phyloP scores from a whole-genome alignment of 2,888 invertebrate species.

The Leptinotarsa tumamoca region DNA sequence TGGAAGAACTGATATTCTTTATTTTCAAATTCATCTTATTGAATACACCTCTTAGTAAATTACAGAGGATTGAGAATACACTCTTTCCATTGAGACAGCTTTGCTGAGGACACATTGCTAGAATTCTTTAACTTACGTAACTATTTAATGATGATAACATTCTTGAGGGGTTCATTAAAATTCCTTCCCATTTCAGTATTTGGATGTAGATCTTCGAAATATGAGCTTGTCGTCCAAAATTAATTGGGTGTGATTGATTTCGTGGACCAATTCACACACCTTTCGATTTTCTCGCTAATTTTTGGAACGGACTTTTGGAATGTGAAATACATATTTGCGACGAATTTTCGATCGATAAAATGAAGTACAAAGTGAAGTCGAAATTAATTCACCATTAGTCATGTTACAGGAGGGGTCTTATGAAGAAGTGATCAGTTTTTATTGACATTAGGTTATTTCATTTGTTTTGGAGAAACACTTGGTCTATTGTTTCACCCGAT shows the following conservation, averaged over 20 bases:
- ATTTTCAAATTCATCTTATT: constrained; percentile 49
- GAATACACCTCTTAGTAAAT: not conserved
- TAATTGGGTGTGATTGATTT: constrained; percentile 42
- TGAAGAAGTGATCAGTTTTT: too few relatives aligned
- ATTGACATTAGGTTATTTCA: too few relatives aligned
- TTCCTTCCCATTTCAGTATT: constrained; percentile 41
- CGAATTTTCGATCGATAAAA: too few relatives aligned
- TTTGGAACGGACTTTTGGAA: not conserved
- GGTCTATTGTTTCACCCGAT: too few relatives aligned
- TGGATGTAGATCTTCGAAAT: constrained; percentile 31
- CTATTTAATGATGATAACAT: constrained; percentile 50
- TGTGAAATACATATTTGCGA: not conserved
- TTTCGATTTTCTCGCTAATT: not conserved
- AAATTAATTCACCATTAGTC: too few relatives aligned
- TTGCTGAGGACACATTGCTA: not conserved
- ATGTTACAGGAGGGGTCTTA: too few relatives aligned
- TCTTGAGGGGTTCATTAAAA: constrained; percentile 54
- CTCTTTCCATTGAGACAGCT: not conserved
- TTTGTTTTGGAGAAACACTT: too few relatives aligned
- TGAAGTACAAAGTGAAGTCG: too few relatives aligned
- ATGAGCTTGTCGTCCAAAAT: constrained; percentile 38
- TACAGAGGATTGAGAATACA: not conserved
- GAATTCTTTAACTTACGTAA: constrained; percentile 46
- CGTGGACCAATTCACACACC: not conserved
- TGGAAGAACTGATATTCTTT: constrained; percentile 55